Evolutionary conservation across 2,888 invertebrate species (phyloP), one percentile per base, ranked within the genome.

Genomic region (Drosophila melanocephala): DNA sequence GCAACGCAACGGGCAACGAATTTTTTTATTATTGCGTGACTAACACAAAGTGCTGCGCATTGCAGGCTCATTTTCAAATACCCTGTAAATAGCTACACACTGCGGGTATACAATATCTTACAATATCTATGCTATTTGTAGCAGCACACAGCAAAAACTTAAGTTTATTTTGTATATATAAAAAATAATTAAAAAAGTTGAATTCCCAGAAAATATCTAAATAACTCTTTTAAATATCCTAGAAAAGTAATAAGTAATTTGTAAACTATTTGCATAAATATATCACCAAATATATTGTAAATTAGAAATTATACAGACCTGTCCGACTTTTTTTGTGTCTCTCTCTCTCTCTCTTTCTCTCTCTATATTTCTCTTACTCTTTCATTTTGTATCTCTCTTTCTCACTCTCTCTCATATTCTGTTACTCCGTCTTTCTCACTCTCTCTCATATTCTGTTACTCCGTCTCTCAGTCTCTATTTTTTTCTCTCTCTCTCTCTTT

Each of bases 21-120:
- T 64, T 51, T 51, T 51, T 16, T 6, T n/a, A 22, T 44, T 83
- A 74, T 89, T 81, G 85, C 87, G 91, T 90, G 84, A 89, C 89
- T 72, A 72, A 71, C 67, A 52, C 56, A 50, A 75, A 84, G 35
- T 61, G 57, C 66, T 50, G 83, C 68, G 84, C 78, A 70, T 66
- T 70, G 78, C 73, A 79, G 78, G 65, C 68, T 73, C 56, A 68
- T 55, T 78, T 73, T 28, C n/a, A n/a, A 51, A 55, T 74, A 79
- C 79, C 65, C 68, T 79, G 6, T 3, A 56, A 37, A 19, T 14
- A 5, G 0, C 5, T 1, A 1, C 0, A 2, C 2, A 16, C 1
- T 0, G 7, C 9, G 60, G 53, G 35, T 28, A 26, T 53, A 28
- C 0, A 3, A 3, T 28, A 3, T 28, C 3, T 28, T 28, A 28